Evolutionary conservation across 2,113 vertebrate species (phyloP).

Genomic region (Suncus etruscus): DNA sequence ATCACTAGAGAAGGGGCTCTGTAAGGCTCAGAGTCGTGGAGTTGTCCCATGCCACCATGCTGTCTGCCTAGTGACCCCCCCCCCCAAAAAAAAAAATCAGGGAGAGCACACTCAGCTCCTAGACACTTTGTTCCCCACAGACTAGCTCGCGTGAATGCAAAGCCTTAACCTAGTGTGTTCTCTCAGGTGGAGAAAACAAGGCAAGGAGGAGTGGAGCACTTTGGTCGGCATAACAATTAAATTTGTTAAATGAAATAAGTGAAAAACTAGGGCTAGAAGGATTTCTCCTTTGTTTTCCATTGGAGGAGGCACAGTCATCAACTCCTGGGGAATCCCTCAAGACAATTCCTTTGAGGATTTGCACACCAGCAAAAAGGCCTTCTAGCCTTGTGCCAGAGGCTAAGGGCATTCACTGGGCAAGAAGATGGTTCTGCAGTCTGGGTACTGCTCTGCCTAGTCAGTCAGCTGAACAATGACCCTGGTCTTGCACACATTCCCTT

Average conservation of each 20-base stretch:
- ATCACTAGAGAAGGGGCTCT: background rate
- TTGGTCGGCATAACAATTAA: background rate
- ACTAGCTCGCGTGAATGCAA: too few species aligned
- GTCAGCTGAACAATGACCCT: background rate
- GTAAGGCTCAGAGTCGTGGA: background rate
- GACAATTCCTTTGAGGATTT: background rate
- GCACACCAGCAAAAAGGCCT: background rate
- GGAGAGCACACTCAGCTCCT: background rate
- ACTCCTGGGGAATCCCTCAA: background rate
- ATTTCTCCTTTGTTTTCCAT: conserved; percentile 44
- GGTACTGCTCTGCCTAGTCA: background rate
- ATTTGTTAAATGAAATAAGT: conserved; percentile 21
- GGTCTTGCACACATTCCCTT: conserved; percentile 44
- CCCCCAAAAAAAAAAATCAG: conserved; percentile 43
- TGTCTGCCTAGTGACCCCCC: background rate
- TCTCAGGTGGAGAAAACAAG: conserved; percentile 3
- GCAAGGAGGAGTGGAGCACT: background rate
- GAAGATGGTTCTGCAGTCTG: background rate
- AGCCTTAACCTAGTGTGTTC: background rate
- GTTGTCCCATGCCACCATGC: too few species aligned
- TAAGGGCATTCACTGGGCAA: background rate
- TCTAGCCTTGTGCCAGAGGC: background rate
- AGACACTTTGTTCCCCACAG: too few species aligned
- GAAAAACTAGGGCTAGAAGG: background rate
- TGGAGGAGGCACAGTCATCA: too few species aligned